A percentile compares a stretch with the other conserved stretches of the same genome.
These are phyloP conservation scores for Agrotis puta DNA, from an alignment of 2,888 invertebrate genomes.

Conservation along the genomic window DNA sequence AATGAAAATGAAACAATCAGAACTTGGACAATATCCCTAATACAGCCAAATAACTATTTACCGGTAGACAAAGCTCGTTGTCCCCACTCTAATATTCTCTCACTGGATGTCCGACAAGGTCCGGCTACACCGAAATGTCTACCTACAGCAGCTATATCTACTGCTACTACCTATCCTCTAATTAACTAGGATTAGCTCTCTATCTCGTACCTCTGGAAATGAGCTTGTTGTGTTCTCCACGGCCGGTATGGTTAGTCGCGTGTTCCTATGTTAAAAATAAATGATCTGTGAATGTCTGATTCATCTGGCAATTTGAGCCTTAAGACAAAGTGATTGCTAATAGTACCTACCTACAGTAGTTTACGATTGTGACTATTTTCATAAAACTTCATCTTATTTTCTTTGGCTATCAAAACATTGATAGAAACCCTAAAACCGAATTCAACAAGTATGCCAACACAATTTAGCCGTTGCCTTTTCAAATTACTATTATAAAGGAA, in stretches of 20 bases:
- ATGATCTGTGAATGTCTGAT: conserved; percentile 18
- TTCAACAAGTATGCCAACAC: neutral
- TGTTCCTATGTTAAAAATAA: conserved; percentile 43
- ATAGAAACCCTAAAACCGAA: no score
- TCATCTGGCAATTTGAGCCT: neutral
- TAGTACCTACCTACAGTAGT: neutral
- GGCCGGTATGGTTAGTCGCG: neutral
- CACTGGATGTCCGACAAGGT: conserved; percentile 63
- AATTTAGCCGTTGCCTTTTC: neutral
- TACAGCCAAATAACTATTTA: conserved; percentile 50
- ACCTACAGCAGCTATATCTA: conserved; percentile 54
- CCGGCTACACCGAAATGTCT: conserved; percentile 59
- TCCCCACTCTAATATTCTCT: conserved; percentile 69
- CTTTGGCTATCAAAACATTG: no score
- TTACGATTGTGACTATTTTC: neutral
- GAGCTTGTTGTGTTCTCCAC: conserved; percentile 68
- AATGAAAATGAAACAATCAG: conserved; percentile 51
- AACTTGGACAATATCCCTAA: conserved; percentile 49
- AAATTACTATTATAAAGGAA: no score
- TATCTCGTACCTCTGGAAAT: conserved; percentile 70
- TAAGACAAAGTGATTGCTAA: neutral
- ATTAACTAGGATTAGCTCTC: conserved; percentile 82
- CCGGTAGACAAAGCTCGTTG: conserved; percentile 54
- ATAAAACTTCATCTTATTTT: no score
- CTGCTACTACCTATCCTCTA: conserved; percentile 61